Conservation (phyloP, 2,113 vertebrate genomes). For the Hippotragus niger region DNA sequence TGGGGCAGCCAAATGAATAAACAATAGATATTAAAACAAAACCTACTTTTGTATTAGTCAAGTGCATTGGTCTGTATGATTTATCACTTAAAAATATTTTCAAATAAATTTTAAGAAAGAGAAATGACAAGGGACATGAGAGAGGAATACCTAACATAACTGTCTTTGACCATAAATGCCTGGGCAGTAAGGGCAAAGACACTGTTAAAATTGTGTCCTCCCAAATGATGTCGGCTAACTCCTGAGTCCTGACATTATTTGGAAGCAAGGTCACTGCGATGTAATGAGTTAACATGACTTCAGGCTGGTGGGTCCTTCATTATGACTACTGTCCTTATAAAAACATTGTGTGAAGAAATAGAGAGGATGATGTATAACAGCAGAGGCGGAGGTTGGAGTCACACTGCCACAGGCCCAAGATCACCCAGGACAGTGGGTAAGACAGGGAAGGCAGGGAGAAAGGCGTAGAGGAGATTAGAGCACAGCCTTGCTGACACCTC, state of each 20-base stretch:
- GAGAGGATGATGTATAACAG: neutral
- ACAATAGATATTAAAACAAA: neutral
- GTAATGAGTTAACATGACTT: neutral
- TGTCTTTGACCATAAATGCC: neutral
- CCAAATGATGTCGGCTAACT: rapidly evolving
- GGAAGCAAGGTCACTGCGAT: neutral
- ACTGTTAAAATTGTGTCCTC: neutral
- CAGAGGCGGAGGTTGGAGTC: neutral
- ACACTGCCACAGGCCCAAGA: neutral
- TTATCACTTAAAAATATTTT: neutral
- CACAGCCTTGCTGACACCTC: no score
- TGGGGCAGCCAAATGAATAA: neutral
- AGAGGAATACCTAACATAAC: neutral
- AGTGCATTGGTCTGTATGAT: neutral
- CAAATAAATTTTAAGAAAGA: neutral
- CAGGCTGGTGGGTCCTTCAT: neutral
- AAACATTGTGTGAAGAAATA: neutral
- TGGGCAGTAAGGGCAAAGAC: neutral
- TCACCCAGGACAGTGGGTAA: neutral
- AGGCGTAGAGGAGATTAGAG: neutral
- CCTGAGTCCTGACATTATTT: rapidly evolving
- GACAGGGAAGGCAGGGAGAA: neutral
- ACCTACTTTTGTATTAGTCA: neutral
- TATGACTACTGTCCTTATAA: neutral
- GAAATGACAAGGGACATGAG: neutral